Conservation (phyloP, 2,797 vertebrate genomes). For the Tapera naevia region DNA sequence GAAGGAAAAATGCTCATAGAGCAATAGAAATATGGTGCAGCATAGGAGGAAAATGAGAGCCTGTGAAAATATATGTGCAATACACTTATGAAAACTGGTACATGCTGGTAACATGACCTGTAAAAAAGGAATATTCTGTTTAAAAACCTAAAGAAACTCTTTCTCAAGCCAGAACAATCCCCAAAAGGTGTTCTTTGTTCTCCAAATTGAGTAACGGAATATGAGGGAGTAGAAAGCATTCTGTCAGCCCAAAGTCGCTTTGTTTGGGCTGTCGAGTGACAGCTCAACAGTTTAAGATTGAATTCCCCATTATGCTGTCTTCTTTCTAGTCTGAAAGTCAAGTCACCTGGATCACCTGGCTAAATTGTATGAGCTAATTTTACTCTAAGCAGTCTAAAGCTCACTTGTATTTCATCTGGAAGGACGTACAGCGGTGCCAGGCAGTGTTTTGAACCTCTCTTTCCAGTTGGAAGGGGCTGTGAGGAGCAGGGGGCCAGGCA, state of each 20-base stretch:
- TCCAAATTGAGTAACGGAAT: not conserved
- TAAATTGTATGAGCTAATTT: not conserved
- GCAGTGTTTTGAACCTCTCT: not conserved
- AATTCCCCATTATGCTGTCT: not conserved
- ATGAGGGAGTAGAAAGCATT: not conserved
- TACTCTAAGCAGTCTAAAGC: not conserved
- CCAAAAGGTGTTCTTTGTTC: not conserved
- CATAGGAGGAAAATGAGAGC: not conserved
- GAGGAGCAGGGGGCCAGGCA: not conserved
- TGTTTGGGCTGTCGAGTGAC: constrained; percentile 40
- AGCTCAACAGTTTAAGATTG: not conserved
- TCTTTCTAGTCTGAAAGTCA: not conserved
- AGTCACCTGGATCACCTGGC: constrained; percentile 9
- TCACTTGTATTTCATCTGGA: not conserved
- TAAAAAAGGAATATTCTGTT: not conserved
- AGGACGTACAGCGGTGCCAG: not conserved
- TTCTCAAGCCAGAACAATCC: not conserved
- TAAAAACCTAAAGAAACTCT: not conserved
- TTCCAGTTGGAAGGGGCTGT: not conserved
- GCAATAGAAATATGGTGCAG: not conserved
- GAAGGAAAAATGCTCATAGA: not conserved
- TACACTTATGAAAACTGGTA: not conserved
- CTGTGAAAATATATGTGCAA: not conserved
- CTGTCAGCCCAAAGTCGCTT: constrained; percentile 6
- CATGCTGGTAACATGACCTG: not conserved